These are phyloP conservation scores for Orgyia antiqua DNA, from an alignment of 2,888 invertebrate genomes.

Conservation along the genomic window DNA sequence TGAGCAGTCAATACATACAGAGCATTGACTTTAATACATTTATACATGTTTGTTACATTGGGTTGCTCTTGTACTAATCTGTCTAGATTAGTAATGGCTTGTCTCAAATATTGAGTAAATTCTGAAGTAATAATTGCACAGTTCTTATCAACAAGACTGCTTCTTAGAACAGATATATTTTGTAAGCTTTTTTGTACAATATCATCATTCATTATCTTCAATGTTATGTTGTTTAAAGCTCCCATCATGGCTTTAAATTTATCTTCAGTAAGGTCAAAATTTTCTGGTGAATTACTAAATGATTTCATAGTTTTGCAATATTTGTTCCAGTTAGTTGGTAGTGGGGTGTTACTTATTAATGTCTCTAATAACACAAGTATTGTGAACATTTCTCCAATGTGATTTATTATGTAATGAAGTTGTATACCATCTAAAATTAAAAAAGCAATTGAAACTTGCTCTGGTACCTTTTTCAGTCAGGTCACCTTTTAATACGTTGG, in stretches of 20 bases:
- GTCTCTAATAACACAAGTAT: conserved; percentile 82
- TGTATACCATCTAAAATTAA: conserved; percentile 58
- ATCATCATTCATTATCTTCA: conserved; percentile 81
- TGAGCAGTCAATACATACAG: conserved; percentile 83
- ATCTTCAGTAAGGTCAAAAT: conserved; percentile 78
- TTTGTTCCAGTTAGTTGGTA: conserved; percentile 82
- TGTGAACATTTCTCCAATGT: conserved; percentile 82
- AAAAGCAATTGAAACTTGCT: too few relatives aligned
- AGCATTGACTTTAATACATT: conserved; percentile 82
- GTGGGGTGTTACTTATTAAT: conserved; percentile 59
- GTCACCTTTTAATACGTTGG: too few relatives aligned
- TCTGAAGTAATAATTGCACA: conserved; percentile 74
- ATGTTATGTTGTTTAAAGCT: conserved; percentile 83
- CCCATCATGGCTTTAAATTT: conserved; percentile 83
- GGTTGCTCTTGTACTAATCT: conserved; percentile 67
- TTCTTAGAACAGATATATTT: conserved; percentile 54
- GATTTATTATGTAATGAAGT: conserved; percentile 68
- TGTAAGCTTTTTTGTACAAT: conserved; percentile 81
- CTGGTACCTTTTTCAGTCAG: too few relatives aligned
- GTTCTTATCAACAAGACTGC: conserved; percentile 66
- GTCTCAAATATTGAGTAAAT: conserved; percentile 81
- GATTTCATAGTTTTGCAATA: conserved; percentile 87
- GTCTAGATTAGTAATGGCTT: conserved; percentile 80
- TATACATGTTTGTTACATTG: conserved; percentile 73
- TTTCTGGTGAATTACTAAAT: conserved; percentile 80